Evolutionary conservation across 2,888 invertebrate species (phyloP), one percentile per base, ranked within the genome.

Genomic region (Bhutanitis thaidina): DNA sequence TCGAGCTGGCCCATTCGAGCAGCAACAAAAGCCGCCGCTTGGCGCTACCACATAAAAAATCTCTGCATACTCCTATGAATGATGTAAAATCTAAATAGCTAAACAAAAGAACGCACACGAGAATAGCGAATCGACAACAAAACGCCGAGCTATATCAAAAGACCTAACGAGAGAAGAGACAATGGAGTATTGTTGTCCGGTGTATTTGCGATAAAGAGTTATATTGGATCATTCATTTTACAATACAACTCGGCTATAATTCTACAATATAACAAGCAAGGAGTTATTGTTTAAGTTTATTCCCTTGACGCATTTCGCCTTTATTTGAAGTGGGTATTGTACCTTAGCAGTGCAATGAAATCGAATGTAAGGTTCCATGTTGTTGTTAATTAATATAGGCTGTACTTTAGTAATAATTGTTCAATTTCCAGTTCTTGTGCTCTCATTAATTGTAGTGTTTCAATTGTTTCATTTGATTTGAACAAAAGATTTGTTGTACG

Each of bases 131-230:
- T 51, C 5, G n/a, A 5, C 36, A 27, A 49, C 41, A 27, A 41
- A 49, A 49, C 37, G 54, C 54, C 53, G 39, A 54, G 56, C 57
- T 60, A 56, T 55, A 59, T 58, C 57, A 60, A 61, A 41, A 49
- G 49, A 50, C 52, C 49, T 54, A 59, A 53, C 53, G 53, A 50
- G 56, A 59, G 61, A 61, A 54, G 60, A 66, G 61, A 66, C 65
- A 66, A 66, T 62, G 49, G 64, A 47, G 61, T 57, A 64, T 64
- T 64, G 62, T 67, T 61, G 59, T 60, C 63, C 63, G 59, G 43
- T 43, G 45, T 57, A 59, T 62, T 54, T 61, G 60, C 58, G 62
- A 62, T 65, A 60, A 64, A 61, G 60, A 61, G 58, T 59, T 58
- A 59, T 63, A 64, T 64, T 64, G 60, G 59, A 63, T 60, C 61